These are phyloP conservation scores for Leptopterna dolabrata DNA, from an alignment of 2,888 invertebrate genomes.

Conservation along the genomic window DNA sequence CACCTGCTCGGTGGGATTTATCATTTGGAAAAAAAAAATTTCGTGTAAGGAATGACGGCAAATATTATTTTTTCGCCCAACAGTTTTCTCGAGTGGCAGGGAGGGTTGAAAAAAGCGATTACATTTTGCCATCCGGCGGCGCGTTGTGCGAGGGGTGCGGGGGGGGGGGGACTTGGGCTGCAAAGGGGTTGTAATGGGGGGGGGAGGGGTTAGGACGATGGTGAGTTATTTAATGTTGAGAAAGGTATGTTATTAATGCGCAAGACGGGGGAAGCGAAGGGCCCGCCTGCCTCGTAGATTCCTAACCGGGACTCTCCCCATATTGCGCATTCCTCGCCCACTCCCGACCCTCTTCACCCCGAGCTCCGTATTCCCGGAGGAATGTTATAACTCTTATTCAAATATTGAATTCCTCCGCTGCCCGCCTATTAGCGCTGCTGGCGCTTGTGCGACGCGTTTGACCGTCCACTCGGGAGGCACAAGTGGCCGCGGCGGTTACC, in stretches of 20 bases:
- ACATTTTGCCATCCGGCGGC: not conserved
- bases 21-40: not conserved
- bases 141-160: not conserved
- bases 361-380: constrained; percentile 3
- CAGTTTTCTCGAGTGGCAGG: not conserved
- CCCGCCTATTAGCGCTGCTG: not conserved
- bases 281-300: constrained; percentile 29
- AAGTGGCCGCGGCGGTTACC: not conserved
- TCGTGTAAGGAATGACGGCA: not conserved
- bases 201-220: not conserved
- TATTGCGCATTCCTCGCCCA: constrained; percentile 38
- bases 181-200: no score
- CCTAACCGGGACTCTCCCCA: constrained; percentile 22
- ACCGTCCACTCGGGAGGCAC: not conserved
- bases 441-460: constrained; percentile 11
- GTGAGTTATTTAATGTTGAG: constrained; percentile 44
- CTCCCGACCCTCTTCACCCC: not conserved
- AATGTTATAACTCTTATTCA: constrained; percentile 55
- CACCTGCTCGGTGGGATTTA: no score
- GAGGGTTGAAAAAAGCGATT: constrained; percentile 2
- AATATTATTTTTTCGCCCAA: not conserved
- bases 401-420: constrained; percentile 47
- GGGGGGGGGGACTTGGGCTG: no score
- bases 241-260: constrained; percentile 48
- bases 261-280: constrained; percentile 16